phyloP scores from a whole-genome alignment of 2,113 vertebrate genomes.

The Orthochromis indermauri region DNA sequence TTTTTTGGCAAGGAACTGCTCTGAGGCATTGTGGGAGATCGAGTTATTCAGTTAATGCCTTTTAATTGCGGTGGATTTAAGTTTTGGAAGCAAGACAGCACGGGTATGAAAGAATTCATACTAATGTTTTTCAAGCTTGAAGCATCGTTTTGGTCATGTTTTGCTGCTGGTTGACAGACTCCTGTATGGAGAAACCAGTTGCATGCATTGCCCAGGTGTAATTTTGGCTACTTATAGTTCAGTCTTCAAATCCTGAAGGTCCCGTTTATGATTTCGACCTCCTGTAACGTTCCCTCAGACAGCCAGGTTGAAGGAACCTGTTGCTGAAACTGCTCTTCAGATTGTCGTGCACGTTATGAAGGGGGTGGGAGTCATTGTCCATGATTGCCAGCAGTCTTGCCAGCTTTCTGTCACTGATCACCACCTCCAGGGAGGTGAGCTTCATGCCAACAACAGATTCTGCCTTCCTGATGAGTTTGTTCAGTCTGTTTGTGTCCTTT shows the following conservation, averaged over 20 bases:
- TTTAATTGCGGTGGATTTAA: background rate
- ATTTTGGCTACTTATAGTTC: background rate
- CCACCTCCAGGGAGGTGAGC: no score
- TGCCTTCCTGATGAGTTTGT: no score
- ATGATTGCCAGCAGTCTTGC: no score
- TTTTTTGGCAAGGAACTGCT: background rate
- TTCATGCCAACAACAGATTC: no score
- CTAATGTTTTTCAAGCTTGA: background rate
- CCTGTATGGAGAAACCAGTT: background rate
- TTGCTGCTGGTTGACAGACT: background rate
- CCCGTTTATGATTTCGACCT: background rate
- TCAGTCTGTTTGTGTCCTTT: no score
- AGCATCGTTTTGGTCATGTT: fast-evolving
- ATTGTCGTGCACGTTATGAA: background rate
- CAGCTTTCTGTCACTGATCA: no score
- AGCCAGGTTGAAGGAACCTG: background rate
- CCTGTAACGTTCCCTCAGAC: background rate
- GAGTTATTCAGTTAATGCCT: background rate
- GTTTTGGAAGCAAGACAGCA: background rate
- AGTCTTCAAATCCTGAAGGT: background rate
- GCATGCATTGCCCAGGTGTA: background rate
- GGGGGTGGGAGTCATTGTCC: no score
- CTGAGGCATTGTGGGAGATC: background rate
- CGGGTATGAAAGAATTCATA: background rate
- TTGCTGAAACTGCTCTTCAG: background rate